Evolutionary conservation across 2,113 vertebrate species (phyloP).

Genomic region (Vimba vimba): DNA sequence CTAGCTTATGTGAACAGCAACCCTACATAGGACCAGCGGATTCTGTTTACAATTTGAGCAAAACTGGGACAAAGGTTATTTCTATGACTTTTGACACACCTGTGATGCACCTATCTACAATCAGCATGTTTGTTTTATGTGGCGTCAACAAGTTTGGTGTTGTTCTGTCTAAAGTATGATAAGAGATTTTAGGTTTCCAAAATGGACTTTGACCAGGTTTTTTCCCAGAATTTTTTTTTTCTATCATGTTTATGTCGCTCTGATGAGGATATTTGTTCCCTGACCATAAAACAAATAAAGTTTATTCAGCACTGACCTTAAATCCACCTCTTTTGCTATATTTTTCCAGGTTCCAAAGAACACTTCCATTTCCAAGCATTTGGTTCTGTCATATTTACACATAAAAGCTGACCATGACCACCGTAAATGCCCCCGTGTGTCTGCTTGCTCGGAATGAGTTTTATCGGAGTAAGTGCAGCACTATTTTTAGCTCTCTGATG

Average conservation of each 20-base stretch:
- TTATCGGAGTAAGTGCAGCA: conserved; percentile 66
- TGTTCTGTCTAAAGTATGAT: conserved; percentile 31
- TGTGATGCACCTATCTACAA: conserved; percentile 8
- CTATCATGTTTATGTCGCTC: neutral
- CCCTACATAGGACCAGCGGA: neutral
- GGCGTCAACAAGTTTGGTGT: conserved; percentile 20
- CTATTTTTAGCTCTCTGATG: conserved; percentile 48
- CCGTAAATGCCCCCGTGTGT: conserved; percentile 73
- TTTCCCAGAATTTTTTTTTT: too few species aligned
- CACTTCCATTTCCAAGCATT: conserved; percentile 31
- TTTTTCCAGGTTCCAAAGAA: conserved; percentile 33
- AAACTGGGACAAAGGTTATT: neutral
- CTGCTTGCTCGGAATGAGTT: conserved; percentile 71
- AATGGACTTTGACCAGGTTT: conserved; percentile 14
- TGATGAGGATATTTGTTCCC: neutral
- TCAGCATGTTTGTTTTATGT: conserved; percentile 41
- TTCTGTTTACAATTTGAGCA: neutral
- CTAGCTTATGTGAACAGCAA: neutral
- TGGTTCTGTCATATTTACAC: conserved; percentile 17
- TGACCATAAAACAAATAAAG: neutral
- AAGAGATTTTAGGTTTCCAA: conserved; percentile 22
- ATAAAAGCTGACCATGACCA: conserved; percentile 64
- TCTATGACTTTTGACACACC: conserved; percentile 40
- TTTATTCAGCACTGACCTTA: neutral
- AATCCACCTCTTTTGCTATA: neutral